These are phyloP conservation scores for Champsocephalus gunnari DNA, from an alignment of 2,797 vertebrate species.

Conservation along the genomic window DNA sequence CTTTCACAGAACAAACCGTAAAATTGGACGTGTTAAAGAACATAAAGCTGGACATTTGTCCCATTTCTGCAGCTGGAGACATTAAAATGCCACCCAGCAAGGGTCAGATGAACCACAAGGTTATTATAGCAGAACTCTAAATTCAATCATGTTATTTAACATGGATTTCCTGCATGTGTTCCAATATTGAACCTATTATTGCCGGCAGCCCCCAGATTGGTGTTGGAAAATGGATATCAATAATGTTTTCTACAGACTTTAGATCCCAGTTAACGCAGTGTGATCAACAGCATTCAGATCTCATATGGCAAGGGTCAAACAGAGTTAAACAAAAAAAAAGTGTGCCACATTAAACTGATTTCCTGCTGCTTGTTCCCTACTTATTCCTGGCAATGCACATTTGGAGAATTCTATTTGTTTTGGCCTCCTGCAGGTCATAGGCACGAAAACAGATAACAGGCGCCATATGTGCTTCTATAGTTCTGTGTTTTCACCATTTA, in stretches of 20 bases:
- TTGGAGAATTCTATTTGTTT: slow-evolving; percentile 55
- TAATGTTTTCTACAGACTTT: slow-evolving; percentile 39
- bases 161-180: slow-evolving; percentile 34
- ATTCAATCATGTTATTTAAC: slow-evolving; percentile 14
- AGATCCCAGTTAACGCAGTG: slow-evolving; percentile 41
- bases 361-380: slow-evolving; percentile 59
- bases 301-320: slow-evolving; percentile 40
- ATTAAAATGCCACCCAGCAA: slow-evolving; percentile 33
- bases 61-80: slow-evolving; percentile 23
- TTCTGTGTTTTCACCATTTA: slow-evolving; percentile 31
- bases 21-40: slow-evolving; percentile 4
- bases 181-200: slow-evolving; percentile 44
- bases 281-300: slow-evolving; percentile 31
- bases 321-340: slow-evolving; percentile 51
- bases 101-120: neutral
- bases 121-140: slow-evolving; percentile 13
- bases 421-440: slow-evolving; percentile 56
- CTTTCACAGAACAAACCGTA: slow-evolving; percentile 30
- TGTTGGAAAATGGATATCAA: slow-evolving; percentile 44
- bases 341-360: slow-evolving; percentile 67
- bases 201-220: slow-evolving; percentile 22
- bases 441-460: slow-evolving; percentile 49
- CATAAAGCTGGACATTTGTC: neutral
- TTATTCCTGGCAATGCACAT: slow-evolving; percentile 53
- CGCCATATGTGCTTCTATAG: slow-evolving; percentile 34